phyloP scores from a whole-genome alignment of 2,113 vertebrate genomes.

The Myrmophylax atrothorax region DNA sequence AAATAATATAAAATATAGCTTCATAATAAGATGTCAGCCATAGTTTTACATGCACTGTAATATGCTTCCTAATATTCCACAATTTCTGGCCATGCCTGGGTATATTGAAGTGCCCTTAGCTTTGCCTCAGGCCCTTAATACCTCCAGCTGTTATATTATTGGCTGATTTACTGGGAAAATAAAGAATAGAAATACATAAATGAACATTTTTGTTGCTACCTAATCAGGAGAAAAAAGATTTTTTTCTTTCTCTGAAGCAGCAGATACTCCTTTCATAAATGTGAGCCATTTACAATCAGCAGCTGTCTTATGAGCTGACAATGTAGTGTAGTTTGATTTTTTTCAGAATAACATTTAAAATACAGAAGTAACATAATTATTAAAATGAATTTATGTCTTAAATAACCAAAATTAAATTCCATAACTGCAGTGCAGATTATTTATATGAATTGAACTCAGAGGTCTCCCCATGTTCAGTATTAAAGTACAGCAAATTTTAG shows the following conservation, averaged over 20 bases:
- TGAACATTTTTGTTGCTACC: conserved; percentile 72
- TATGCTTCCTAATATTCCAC: conserved; percentile 34
- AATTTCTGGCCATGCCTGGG: conserved; percentile 34
- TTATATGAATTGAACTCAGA: conserved; percentile 69
- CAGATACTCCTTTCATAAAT: conserved; percentile 31
- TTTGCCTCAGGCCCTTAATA: conserved; percentile 72
- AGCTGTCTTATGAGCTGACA: conserved; percentile 47
- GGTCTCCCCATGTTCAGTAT: conserved; percentile 60
- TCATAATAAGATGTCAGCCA: conserved; percentile 39
- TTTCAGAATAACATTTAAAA: conserved; percentile 63
- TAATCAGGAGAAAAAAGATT: conserved; percentile 71
- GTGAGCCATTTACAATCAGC: conserved; percentile 2
- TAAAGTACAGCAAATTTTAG: conserved; percentile 70
- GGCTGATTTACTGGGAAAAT: conserved; percentile 73
- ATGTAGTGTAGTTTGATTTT: conserved; percentile 2
- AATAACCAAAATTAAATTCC: conserved; percentile 76
- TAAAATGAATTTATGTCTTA: conserved; percentile 71
- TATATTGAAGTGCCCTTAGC: conserved; percentile 72
- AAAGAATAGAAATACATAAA: conserved; percentile 73
- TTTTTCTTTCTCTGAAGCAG: conserved; percentile 47
- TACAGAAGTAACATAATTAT: conserved; percentile 69
- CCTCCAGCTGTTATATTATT: conserved; percentile 76
- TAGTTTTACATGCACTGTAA: conserved; percentile 46
- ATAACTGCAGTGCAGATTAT: conserved; percentile 63
- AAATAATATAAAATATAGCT: conserved; percentile 32